Evolutionary conservation across 2,888 invertebrate species (phyloP).

Genomic region (Caradrina kadenii): DNA sequence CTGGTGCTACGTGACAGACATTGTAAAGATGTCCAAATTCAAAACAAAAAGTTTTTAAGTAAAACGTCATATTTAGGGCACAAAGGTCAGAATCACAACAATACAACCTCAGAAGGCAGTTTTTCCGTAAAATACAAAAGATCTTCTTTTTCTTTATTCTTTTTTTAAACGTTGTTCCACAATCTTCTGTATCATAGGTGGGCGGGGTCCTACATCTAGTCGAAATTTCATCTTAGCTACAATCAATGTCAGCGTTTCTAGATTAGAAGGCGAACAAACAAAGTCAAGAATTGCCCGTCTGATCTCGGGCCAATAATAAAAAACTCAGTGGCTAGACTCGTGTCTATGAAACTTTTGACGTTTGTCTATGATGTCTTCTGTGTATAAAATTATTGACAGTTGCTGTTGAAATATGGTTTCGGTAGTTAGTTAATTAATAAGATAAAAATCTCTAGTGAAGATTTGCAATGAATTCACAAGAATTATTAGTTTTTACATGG

Average conservation of each 20-base stretch:
- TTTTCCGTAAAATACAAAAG: no score
- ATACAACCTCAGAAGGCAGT: no score
- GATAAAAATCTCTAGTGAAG: neutral
- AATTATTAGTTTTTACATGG: neutral
- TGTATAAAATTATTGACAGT: neutral
- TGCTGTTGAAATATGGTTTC: constrained; percentile 1
- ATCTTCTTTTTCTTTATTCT: no score
- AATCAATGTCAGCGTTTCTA: no score
- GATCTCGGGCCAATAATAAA: neutral
- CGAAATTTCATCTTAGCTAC: no score
- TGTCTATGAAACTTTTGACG: neutral
- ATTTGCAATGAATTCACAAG: constrained; percentile 12
- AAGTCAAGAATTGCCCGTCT: no score
- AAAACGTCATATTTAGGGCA: neutral
- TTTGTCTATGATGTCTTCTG: neutral
- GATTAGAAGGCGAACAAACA: neutral
- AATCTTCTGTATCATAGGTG: no score
- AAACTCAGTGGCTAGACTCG: neutral
- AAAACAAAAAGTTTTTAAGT: constrained; percentile 36
- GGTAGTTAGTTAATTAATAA: neutral
- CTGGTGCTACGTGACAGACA: constrained; percentile 55
- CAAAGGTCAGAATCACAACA: neutral
- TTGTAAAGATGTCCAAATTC: constrained; percentile 50
- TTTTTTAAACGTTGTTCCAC: no score
- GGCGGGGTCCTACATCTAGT: no score